Evolutionary conservation across 2,888 invertebrate species (phyloP).

Genomic region (Trypoxylon attenuatum): DNA sequence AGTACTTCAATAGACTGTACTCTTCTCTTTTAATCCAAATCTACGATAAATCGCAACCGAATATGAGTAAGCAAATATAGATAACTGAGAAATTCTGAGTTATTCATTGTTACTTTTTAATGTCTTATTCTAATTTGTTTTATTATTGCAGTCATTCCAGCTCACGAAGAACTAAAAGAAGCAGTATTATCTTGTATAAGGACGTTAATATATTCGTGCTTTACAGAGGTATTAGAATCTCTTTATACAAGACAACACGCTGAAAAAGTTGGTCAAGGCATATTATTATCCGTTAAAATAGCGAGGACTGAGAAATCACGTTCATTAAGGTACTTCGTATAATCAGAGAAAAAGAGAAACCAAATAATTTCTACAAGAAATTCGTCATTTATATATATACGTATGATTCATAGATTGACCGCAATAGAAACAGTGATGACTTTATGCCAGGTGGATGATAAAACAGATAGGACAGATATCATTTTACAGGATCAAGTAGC

Average conservation of each 20-base stretch:
- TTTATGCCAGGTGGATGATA: constrained; percentile 79
- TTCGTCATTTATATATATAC: constrained; percentile 20
- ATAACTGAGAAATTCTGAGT: background rate
- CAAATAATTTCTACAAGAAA: constrained; percentile 1
- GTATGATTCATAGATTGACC: constrained; percentile 70
- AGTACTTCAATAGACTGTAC: constrained; percentile 78
- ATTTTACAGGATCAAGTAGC: constrained; percentile 76
- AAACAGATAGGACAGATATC: constrained; percentile 76
- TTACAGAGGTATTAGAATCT: constrained; percentile 75
- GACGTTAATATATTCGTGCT: constrained; percentile 75
- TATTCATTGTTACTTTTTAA: too few relatives aligned
- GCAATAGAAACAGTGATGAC: constrained; percentile 80
- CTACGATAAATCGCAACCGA: constrained; percentile 76
- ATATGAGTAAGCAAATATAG: constrained; percentile 76
- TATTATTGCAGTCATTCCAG: constrained; percentile 76
- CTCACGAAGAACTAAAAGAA: constrained; percentile 81
- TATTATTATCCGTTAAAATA: constrained; percentile 80
- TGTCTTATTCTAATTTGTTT: background rate
- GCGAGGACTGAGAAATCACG: constrained; percentile 81
- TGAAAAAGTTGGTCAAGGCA: constrained; percentile 80
- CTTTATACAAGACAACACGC: constrained; percentile 78
- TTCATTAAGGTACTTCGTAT: constrained; percentile 77
- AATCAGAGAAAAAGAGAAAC: background rate
- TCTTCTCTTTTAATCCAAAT: constrained; percentile 77
- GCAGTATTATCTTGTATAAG: constrained; percentile 77